Base-by-base conservation (phyloP, 2,797 vertebrate species). In the Coreius guichenoti region DNA sequence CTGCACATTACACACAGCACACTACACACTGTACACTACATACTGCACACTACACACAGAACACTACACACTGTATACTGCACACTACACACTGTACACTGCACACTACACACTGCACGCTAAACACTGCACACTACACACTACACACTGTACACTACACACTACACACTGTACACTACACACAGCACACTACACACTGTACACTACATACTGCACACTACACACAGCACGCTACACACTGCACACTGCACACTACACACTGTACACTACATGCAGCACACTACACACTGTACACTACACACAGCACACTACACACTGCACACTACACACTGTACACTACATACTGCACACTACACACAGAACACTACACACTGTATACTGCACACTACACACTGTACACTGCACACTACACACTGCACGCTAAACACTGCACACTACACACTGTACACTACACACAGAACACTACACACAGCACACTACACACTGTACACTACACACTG, bases 1-100 rank as follows among this genome's bases (percentile, higher is more conserved):
- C n/a, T n/a, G n/a, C n/a, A 86, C 68, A 85, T 33, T 75, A 3
- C 16, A 85, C 73, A 80, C 51, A 73, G 31, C 72, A 86, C 69
- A 36, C 80, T 82, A 4, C 26, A 77, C 49, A 74, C 63, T 49
- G 3, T 51, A 36, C 80, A 7, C 36, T 39, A 39, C 36, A 68
- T 8, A 39, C 36, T 39, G 36, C 1, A 39, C 36, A 8, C 36
- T 39, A 1, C 36, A 39, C 36, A 1, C 36, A n/a, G n/a, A n/a
- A n/a, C n/a, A n/a, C n/a, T n/a, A n/a, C n/a, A n/a, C n/a, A n/a
- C n/a, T n/a, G n/a, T n/a, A n/a, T n/a, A n/a, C n/a, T 39, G 8
- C 36, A 39, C 1, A 39, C 36, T 49, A 8, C 67, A 36, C 65
- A 0, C 65, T 61, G 9, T 39, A 78, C 45, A 54, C 61, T 3